Conservation (phyloP, 2,797 vertebrate species). For the Spea hammondii region DNA sequence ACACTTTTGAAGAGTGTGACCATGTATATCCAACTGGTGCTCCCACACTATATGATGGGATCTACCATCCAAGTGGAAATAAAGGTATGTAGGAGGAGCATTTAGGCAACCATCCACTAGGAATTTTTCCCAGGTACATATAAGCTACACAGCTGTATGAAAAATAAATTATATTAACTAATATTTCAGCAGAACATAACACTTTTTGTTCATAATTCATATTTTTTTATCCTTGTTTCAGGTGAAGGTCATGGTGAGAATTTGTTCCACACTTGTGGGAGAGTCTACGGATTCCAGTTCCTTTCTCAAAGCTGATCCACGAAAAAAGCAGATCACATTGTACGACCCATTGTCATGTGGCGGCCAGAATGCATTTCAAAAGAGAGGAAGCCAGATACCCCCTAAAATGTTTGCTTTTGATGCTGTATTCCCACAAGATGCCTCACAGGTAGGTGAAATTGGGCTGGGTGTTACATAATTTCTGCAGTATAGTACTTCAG, state of each 20-base stretch:
- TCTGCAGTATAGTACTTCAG: no score
- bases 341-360: conserved; percentile 78
- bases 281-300: conserved; percentile 81
- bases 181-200: no score
- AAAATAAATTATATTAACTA: no score
- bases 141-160: no score
- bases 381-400: conserved; percentile 74
- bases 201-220: background rate
- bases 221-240: conserved; percentile 55
- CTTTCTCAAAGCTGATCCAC: conserved; percentile 83
- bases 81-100: no score
- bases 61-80: no score
- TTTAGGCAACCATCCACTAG: no score
- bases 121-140: no score
- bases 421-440: conserved; percentile 84
- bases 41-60: no score
- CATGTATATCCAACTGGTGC: no score
- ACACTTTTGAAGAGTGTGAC: no score
- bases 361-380: conserved; percentile 70
- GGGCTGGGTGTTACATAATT: background rate
- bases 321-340: conserved; percentile 86
- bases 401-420: conserved; percentile 93
- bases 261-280: conserved; percentile 73
- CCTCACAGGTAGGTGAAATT: conserved; percentile 81
- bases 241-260: conserved; percentile 93